Conservation (phyloP, 1,140 invertebrate species). For the Psilanteris sp. region DNA sequence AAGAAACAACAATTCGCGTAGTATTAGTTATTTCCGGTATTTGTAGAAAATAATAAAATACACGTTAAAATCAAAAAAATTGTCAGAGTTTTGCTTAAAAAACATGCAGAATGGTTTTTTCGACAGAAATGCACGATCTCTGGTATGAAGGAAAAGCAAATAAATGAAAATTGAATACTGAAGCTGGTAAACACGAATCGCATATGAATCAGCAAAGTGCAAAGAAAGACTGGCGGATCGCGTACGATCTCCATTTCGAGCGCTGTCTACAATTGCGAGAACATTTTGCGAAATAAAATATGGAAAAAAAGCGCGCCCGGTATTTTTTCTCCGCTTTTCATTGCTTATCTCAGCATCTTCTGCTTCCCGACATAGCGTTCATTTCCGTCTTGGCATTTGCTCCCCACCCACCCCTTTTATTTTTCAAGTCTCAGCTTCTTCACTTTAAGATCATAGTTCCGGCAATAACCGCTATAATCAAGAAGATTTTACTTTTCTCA, state of each 20-base stretch:
- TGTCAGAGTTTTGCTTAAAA: not conserved
- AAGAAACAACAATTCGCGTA: not conserved
- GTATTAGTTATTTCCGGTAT: constrained; percentile 8
- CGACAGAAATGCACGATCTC: constrained; percentile 14
- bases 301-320: constrained; percentile 60
- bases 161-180: constrained; percentile 64
- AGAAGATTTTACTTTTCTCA: constrained; percentile 67
- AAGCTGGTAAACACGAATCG: constrained; percentile 64
- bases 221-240: constrained; percentile 63
- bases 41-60: constrained; percentile 34
- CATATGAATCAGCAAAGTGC: constrained; percentile 62
- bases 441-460: constrained; percentile 60
- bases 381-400: constrained; percentile 62
- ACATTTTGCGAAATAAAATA: constrained; percentile 71
- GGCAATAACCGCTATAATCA: constrained; percentile 73
- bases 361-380: constrained; percentile 44
- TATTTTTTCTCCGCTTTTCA: constrained; percentile 68
- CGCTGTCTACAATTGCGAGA: constrained; percentile 63
- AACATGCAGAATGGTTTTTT: constrained; percentile 22
- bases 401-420: constrained; percentile 24
- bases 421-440: constrained; percentile 27
- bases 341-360: constrained; percentile 68
- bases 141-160: constrained; percentile 42
- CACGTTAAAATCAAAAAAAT: constrained; percentile 50
- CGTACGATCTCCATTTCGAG: constrained; percentile 69